Base-by-base conservation (phyloP, 2,113 vertebrate species). In the Choloepus hoffmanni region DNA sequence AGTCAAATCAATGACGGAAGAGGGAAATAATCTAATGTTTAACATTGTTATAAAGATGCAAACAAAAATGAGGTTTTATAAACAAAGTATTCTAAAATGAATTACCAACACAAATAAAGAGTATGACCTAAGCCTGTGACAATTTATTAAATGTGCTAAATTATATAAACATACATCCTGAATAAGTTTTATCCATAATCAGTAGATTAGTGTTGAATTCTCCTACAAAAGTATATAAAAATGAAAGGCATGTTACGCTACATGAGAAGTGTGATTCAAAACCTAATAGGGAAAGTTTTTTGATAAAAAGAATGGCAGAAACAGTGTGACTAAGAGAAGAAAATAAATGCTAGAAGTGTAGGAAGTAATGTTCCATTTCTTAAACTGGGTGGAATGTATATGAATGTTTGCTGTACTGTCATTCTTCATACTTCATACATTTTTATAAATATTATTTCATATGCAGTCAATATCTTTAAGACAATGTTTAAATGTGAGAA, bases 311-410 rank as follows among this genome's bases (percentile, higher is more conserved):
- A 92, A 92, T 78, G 18, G 67, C 16, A 96, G 24, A 89, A 96
- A 81, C 2, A 88, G 45, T 95, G 76, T 90, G 70, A 36, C 67
- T 88, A 94, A 89, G 13, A 96, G 21, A 89, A 95, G 77, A 95
- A 93, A 96, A 89, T 82, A 97, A 79, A 21, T 90, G 50, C 78
- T 85, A 87, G 3, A 88, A 70, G 16, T 55, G 3, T 63, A 48
- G 55, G 21, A 92, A 30, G 13, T 88, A 67, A 89, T 45, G 8
- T 48, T 87, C 68, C 36, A 95, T 62, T 84, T 87, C 78, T 89
- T 79, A 94, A 96, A 82, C 55, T n/a, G 7, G 33, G n/a, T 77
- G 6, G 40, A 94, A 95, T 2, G 14, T 21, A 45, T 78, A 19
- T 16, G 70, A 78, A 0, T 87, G 36, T 53, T 67, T 48, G 11